Conservation (phyloP, 2,113 vertebrate species). For the Coryphaenoides rupestris region DNA sequence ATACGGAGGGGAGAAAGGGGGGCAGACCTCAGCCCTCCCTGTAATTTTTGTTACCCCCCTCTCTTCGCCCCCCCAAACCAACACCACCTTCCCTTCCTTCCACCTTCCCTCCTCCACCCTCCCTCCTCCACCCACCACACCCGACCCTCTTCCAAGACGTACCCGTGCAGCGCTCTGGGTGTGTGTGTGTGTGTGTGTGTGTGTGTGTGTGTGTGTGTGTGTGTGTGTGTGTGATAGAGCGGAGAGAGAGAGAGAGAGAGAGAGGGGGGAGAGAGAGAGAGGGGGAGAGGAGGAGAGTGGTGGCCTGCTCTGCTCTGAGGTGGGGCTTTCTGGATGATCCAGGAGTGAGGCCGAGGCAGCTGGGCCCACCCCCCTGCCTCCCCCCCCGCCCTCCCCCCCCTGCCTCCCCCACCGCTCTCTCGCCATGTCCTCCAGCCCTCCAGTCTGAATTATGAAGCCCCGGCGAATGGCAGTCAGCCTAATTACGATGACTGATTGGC, state of each 20-base stretch:
- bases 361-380: conserved; percentile 21
- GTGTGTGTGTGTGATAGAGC: too few relatives aligned
- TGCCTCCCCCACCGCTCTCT: too few relatives aligned
- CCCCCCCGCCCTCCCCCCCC: conserved; percentile 43
- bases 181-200: too few relatives aligned
- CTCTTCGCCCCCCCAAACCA: conserved; percentile 9
- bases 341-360: conserved; percentile 45
- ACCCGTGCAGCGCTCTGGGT: too few relatives aligned
- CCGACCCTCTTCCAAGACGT: too few relatives aligned
- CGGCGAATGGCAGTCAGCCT: conserved; percentile 61
- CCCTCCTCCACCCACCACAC: too few relatives aligned
- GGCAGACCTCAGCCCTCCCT: conserved; percentile 47
- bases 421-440: conserved; percentile 39
- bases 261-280: not conserved
- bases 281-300: conserved; percentile 26
- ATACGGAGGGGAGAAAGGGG: not conserved
- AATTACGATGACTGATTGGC: conserved; percentile 72
- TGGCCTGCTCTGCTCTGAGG: conserved; percentile 43
- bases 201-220: too few relatives aligned
- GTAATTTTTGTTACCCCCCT: conserved; percentile 44
- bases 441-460: conserved; percentile 62
- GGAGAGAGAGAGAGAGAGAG: too few relatives aligned
- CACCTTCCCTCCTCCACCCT: too few relatives aligned
- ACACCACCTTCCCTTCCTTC: not conserved
- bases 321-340: conserved; percentile 10